Conservation (phyloP, 1,140 invertebrate species). For the Fopius arisanus region DNA sequence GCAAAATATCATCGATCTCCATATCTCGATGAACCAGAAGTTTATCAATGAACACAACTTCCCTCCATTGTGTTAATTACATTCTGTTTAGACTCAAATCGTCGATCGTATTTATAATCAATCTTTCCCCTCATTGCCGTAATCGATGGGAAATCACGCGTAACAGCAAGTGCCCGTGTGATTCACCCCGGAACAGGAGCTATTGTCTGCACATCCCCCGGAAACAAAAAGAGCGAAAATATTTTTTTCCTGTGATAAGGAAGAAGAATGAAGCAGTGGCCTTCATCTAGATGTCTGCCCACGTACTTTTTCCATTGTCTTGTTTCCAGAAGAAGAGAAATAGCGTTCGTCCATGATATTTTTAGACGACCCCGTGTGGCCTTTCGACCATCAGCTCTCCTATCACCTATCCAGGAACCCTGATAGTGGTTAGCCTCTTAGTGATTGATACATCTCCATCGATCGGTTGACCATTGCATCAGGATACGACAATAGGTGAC, state of each 20-base stretch:
- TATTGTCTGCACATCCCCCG: not conserved
- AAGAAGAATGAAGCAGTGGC: not conserved
- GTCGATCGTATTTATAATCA: not conserved
- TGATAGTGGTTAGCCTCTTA: not conserved
- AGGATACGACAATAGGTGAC: too few relatives aligned
- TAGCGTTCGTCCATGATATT: not conserved
- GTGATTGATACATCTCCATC: too few relatives aligned
- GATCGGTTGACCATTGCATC: too few relatives aligned
- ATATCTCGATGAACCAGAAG: slow-evolving; percentile 1
- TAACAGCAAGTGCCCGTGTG: not conserved
- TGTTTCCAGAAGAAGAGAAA: not conserved
- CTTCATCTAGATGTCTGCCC: not conserved
- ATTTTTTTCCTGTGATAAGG: not conserved
- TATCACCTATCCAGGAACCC: not conserved
- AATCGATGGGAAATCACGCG: not conserved
- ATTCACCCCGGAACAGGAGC: not conserved
- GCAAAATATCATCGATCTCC: not conserved
- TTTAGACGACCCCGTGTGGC: not conserved
- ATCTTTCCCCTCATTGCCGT: not conserved
- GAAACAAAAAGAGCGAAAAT: not conserved
- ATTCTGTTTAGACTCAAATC: not conserved
- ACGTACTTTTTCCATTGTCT: not conserved
- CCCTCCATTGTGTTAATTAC: not conserved
- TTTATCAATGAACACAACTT: not conserved
- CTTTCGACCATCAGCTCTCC: not conserved